Percentiles rank a stretch among this genome's conserved stretches.
phyloP scores from a whole-genome alignment of 2,888 invertebrate species.

The Neoascia interrupta region DNA sequence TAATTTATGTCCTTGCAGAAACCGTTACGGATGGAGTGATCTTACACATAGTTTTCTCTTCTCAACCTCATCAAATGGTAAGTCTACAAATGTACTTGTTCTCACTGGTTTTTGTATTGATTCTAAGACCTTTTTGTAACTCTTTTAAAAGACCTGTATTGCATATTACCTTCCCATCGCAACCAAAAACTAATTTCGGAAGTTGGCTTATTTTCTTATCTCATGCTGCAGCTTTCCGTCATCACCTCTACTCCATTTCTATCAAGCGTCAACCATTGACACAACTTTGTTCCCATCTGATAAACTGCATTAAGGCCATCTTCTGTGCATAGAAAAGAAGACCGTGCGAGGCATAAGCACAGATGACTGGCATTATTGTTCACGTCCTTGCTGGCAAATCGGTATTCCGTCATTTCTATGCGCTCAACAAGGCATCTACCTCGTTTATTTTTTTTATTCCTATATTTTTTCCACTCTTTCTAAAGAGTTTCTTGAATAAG shows the following conservation, averaged over 20 bases:
- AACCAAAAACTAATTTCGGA: neutral
- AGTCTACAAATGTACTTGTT: conserved; percentile 71
- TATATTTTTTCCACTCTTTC: conserved; percentile 2
- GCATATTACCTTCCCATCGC: neutral
- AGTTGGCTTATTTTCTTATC: neutral
- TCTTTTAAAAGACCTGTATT: neutral
- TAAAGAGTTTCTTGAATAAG: no score
- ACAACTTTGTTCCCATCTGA: conserved; percentile 44
- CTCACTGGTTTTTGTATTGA: neutral
- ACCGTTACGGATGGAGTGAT: conserved; percentile 85
- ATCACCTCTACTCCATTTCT: conserved; percentile 36
- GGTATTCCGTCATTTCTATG: conserved; percentile 42
- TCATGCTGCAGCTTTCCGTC: neutral
- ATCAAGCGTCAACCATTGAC: conserved; percentile 33
- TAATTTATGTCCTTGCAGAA: conserved; percentile 75
- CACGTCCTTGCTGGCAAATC: conserved; percentile 40
- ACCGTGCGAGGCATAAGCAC: conserved; percentile 16
- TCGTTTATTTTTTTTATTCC: neutral
- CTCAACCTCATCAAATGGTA: conserved; percentile 84
- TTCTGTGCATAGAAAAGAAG: neutral
- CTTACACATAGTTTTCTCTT: conserved; percentile 84
- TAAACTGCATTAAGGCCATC: conserved; percentile 57
- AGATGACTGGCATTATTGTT: conserved; percentile 30
- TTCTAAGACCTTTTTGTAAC: neutral
- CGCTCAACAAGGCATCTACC: neutral